phyloP scores from a whole-genome alignment of 2,888 invertebrate genomes.

The Zelleria hepariella region DNA sequence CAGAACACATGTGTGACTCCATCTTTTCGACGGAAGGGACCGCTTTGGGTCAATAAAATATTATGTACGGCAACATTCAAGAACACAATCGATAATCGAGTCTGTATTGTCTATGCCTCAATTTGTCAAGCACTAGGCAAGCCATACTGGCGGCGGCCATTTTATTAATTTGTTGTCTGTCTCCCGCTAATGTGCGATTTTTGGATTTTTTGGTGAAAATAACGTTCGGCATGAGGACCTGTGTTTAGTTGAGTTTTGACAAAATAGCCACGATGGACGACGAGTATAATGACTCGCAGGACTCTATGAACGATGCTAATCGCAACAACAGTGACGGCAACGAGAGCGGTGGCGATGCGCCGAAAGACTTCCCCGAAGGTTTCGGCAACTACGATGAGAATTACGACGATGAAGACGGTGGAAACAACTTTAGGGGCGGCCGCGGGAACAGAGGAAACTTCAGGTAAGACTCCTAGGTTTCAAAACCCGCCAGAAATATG shows the following conservation, averaged over 20 bases:
- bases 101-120: no score
- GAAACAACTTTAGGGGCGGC: slow-evolving; percentile 39
- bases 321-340: slow-evolving; percentile 24
- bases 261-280: slow-evolving; percentile 43
- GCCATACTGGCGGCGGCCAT: not conserved
- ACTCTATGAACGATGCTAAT: slow-evolving; percentile 33
- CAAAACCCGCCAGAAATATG: not conserved
- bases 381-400: slow-evolving; percentile 40
- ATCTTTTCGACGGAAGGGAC: no score
- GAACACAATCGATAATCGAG: no score
- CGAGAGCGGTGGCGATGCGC: slow-evolving; percentile 31
- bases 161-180: not conserved
- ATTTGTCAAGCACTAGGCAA: slow-evolving; percentile 1
- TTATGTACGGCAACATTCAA: no score
- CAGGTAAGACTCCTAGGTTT: slow-evolving; percentile 32
- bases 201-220: not conserved
- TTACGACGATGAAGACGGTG: slow-evolving; percentile 53
- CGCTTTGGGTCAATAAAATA: no score
- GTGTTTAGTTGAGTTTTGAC: not conserved
- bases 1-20: no score
- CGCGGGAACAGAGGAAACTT: slow-evolving; percentile 56
- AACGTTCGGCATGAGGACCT: not conserved
- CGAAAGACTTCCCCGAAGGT: slow-evolving; percentile 51
- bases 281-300: slow-evolving; percentile 55
- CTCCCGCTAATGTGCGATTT: not conserved